A percentile compares a stretch with the other conserved stretches of the same genome.
phyloP scores from a whole-genome alignment of 1,140 invertebrate genomes.

The Brachionus sp. region DNA sequence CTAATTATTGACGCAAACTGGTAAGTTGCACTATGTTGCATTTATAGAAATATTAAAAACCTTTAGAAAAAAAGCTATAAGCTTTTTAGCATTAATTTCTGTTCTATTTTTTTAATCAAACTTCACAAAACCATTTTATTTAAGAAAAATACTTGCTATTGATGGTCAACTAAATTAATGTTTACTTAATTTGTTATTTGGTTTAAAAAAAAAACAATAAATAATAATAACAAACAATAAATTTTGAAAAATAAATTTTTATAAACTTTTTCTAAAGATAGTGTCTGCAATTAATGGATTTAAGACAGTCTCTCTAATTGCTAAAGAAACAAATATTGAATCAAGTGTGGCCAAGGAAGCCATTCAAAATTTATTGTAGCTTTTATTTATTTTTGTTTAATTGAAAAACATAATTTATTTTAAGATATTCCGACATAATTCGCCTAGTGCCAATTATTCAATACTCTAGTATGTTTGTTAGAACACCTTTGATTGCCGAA shows the following conservation, averaged over 20 bases:
- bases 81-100: no score
- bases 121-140: no score
- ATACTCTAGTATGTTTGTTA: constrained; percentile 49
- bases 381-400: constrained; percentile 33
- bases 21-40: no score
- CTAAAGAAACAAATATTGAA: constrained; percentile 75
- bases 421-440: constrained; percentile 71
- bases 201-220: no score
- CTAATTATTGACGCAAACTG: no score
- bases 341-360: constrained; percentile 88
- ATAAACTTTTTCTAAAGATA: constrained; percentile 61
- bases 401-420: not conserved
- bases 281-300: constrained; percentile 84
- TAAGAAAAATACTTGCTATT: no score
- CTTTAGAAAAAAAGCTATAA: no score
- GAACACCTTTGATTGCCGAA: not conserved
- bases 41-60: no score
- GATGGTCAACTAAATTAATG: no score
- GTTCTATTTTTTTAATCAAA: no score
- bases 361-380: constrained; percentile 80
- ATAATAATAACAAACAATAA: not conserved
- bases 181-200: no score
- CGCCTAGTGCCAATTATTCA: constrained; percentile 82
- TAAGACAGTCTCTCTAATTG: constrained; percentile 72
- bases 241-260: no score